These are phyloP conservation scores for Macrobrachium nipponense DNA, from an alignment of 1,140 invertebrate species.

Conservation along the genomic window DNA sequence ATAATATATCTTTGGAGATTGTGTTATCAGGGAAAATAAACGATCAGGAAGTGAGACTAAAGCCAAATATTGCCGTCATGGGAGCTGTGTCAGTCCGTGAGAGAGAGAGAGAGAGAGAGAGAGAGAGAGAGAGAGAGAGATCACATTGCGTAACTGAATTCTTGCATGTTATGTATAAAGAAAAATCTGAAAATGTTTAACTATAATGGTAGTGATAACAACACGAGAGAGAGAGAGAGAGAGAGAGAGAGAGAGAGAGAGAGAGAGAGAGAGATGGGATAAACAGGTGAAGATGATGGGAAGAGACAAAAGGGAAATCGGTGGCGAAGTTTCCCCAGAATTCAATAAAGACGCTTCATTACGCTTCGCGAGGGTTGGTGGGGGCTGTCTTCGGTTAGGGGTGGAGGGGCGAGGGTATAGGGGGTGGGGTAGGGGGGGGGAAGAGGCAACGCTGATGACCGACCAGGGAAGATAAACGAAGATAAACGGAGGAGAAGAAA, in stretches of 20 bases:
- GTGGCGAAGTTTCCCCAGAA: no score
- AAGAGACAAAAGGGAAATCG: neutral
- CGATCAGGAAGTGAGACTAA: no score
- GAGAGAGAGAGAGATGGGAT: neutral
- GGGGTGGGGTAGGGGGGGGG: neutral
- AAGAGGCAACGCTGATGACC: neutral
- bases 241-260: neutral
- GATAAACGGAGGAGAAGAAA: neutral
- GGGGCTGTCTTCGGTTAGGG: neutral
- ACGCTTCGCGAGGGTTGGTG: no score
- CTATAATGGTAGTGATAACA: neutral
- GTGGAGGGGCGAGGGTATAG: no score
- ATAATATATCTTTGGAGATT: no score
- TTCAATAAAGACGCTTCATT: no score
- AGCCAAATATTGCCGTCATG: no score
- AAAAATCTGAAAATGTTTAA: neutral
- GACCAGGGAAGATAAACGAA: neutral
- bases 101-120: neutral
- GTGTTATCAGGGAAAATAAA: no score
- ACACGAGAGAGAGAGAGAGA: neutral
- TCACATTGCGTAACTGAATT: no score
- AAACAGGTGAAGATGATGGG: neutral
- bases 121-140: conserved; percentile 3
- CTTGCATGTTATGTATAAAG: no score
- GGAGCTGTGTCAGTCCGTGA: no score